These are phyloP conservation scores for Philypnodon macrostomus DNA, from an alignment of 2,797 vertebrate genomes.

Conservation along the genomic window DNA sequence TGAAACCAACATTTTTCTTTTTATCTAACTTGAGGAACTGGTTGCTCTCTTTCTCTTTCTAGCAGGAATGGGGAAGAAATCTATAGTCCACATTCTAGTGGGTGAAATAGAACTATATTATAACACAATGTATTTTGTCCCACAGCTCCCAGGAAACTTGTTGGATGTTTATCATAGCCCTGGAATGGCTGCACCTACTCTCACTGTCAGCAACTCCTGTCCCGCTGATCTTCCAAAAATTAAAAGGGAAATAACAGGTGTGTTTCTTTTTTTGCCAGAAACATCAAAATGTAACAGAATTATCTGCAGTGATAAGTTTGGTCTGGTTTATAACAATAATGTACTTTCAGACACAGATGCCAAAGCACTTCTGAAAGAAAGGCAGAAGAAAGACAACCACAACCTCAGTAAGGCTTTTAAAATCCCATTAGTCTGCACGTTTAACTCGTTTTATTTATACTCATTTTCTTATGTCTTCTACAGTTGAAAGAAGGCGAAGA, in stretches of 20 bases:
- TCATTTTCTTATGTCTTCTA: too few relatives aligned
- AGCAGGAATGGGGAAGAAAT: conserved; percentile 6
- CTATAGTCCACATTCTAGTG: not conserved
- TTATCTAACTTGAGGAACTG: not conserved
- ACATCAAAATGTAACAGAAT: not conserved
- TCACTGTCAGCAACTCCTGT: conserved; percentile 90
- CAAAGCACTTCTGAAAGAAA: conserved; percentile 84
- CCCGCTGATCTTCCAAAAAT: conserved; percentile 89
- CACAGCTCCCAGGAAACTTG: conserved; percentile 86
- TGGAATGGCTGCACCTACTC: conserved; percentile 76
- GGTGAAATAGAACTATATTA: not conserved
- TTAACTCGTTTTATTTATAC: not conserved
- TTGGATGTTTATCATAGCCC: conserved; percentile 85
- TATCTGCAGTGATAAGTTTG: not conserved
- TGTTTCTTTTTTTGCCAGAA: not conserved
- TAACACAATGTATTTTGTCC: conserved; percentile 25
- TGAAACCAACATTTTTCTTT: conserved; percentile 1
- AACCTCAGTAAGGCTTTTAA: conserved; percentile 83
- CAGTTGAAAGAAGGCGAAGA: conserved; percentile 89
- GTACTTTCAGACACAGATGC: conserved; percentile 72
- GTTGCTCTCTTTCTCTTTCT: conserved; percentile 7
- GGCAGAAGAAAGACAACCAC: conserved; percentile 93
- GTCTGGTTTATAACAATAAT: not conserved
- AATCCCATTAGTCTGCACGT: not conserved
- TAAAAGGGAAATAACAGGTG: conserved; percentile 82